Conservation (phyloP, 1,140 invertebrate species). For the Camponotus vicinus region DNA sequence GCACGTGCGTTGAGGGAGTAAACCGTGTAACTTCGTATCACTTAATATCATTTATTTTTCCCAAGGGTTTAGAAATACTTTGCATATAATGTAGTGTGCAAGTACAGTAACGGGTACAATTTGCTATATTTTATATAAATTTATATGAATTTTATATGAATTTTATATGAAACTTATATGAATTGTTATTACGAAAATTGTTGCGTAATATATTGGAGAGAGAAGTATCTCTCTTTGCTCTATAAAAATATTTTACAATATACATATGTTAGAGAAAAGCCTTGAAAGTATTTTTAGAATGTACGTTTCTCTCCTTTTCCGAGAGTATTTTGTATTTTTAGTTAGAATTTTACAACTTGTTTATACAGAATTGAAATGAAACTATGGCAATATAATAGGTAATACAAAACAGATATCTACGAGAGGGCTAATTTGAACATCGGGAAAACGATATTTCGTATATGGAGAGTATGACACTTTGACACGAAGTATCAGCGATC, state of each 20-base stretch:
- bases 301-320: no score
- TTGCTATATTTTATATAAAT: neutral
- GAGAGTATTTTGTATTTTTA: neutral
- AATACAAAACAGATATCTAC: neutral
- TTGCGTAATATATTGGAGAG: neutral
- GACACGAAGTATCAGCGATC: slow-evolving; percentile 15
- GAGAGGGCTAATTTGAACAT: neutral
- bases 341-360: neutral
- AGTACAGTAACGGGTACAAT: neutral
- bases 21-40: neutral
- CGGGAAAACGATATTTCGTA: neutral
- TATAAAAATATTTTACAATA: neutral
- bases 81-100: neutral
- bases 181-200: slow-evolving; percentile 17
- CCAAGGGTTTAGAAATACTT: neutral
- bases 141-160: no score
- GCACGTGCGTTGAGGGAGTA: neutral
- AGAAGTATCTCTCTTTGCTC: neutral
- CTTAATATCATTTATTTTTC: neutral
- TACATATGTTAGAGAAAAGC: neutral
- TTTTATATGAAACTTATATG: no score
- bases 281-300: neutral
- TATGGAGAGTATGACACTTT: neutral
- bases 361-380: neutral
- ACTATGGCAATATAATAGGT: neutral